Base-by-base conservation (phyloP, 2,113 vertebrate species). In the Chrysemys picta region DNA sequence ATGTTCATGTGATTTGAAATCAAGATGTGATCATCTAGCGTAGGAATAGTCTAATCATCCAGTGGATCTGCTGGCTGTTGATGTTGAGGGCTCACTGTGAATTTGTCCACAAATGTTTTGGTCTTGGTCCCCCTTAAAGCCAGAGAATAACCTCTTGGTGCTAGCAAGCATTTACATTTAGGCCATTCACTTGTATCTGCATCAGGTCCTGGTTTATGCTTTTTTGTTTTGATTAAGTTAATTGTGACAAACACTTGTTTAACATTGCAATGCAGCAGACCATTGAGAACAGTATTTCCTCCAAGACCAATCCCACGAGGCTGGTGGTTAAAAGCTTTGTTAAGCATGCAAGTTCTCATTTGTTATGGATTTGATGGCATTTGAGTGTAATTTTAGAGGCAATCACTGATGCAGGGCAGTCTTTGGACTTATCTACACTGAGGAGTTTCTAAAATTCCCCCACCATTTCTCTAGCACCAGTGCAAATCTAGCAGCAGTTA, bases 311-410 rank as follows among this genome's bases (percentile, higher is more conserved):
- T 87, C 82, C 50, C 80, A 42, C 56, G 31, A 88, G 54, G 21
- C 27, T 85, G 79, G 87, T 79, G 57, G 79, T 0, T 1, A 92
- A 92, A 91, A 89, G 78, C 35, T 45, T 4, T 52, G n/a, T 45
- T 72, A 93, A 94, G 78, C 6, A 85, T 86, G 53, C 14, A 81
- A 62, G 35, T 94, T 85, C 21, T 82, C 38, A 75, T 75, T 25
- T 75, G 22, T 75, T 75, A 17, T 25, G 22, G 25, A 0, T 0
- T 21, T 56, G 25, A 35, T 31, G 84, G 19, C 10, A 59, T 52
- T 6, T 54, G 3, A 80, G 10, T 82, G 93, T 78, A 52, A 59
- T 88, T 91, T 92, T 47, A 57, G 22, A 85, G 47, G 22, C 19
- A 89, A 45, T 8, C 82, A 49, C 57, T n/a, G 47, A 49, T 16